A percentile compares a stretch with the other conserved stretches of the same genome.
These are phyloP conservation scores for Lagodon rhomboides DNA, from an alignment of 2,797 vertebrate genomes.

Conservation along the genomic window DNA sequence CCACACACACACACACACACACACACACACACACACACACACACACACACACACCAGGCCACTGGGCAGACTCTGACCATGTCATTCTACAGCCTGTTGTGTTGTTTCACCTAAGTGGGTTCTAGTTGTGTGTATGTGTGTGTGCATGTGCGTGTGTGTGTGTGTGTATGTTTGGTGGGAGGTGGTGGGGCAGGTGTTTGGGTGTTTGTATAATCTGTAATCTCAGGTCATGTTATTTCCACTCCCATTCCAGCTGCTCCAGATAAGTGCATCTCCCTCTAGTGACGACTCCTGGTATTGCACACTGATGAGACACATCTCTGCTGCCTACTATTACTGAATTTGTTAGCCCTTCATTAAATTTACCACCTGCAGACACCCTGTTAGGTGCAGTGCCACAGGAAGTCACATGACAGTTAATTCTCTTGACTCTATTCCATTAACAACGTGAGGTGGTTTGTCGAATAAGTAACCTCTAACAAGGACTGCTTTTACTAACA, in stretches of 20 bases:
- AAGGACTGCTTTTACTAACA: not conserved
- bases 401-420: not conserved
- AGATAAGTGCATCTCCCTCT: conserved; percentile 49
- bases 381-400: conserved; percentile 14
- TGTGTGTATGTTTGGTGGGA: not conserved
- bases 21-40: conserved; percentile 22
- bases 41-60: conserved; percentile 44
- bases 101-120: conserved; percentile 58
- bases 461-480: not conserved
- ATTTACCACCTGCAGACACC: conserved; percentile 25
- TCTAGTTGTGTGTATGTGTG: conserved; percentile 12
- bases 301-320: conserved; percentile 37
- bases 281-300: conserved; percentile 50
- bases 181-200: not conserved
- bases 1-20: conserved; percentile 28
- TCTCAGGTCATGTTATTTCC: conserved; percentile 80
- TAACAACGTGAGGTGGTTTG: conserved; percentile 2
- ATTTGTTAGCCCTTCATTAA: conserved; percentile 23
- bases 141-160: conserved; percentile 13
- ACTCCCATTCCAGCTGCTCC: conserved; percentile 67
- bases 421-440: conserved; percentile 8
- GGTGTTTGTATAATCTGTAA: conserved; percentile 69
- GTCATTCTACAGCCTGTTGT: conserved; percentile 69
- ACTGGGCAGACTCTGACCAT: conserved; percentile 64
- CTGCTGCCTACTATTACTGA: conserved; percentile 48